Evolutionary conservation across 2,888 invertebrate species (phyloP).

Genomic region (Melieria omissa): DNA sequence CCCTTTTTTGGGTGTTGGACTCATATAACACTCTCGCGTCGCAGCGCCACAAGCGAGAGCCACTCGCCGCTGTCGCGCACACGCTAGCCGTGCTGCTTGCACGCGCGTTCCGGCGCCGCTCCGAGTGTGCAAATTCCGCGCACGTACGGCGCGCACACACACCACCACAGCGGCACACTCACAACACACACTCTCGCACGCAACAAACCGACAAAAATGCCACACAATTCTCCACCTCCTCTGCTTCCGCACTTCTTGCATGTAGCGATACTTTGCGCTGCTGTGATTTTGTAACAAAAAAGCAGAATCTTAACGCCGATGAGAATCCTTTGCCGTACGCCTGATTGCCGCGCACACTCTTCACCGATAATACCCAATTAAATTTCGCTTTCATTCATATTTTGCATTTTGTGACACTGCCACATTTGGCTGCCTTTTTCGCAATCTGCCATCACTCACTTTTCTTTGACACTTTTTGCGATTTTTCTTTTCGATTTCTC

Average conservation of each 20-base stretch:
- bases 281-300: conserved; percentile 44
- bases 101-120: conserved; percentile 10
- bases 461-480: conserved; percentile 19
- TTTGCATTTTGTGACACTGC: background rate
- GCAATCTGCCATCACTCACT: conserved; percentile 15
- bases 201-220: too few relatives aligned
- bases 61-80: conserved; percentile 22
- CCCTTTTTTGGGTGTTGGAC: conserved; percentile 68
- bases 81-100: conserved; percentile 17
- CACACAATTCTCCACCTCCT: too few relatives aligned
- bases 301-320: background rate
- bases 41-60: conserved; percentile 8
- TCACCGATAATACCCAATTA: background rate
- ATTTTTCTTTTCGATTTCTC: conserved; percentile 13
- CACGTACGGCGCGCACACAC: conserved; percentile 8
- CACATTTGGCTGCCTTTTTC: too few relatives aligned
- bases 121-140: conserved; percentile 22
- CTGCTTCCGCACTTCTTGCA: background rate
- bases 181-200: background rate
- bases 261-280: conserved; percentile 17
- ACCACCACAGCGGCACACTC: conserved; percentile 11
- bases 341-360: background rate
- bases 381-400: background rate
- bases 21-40: conserved; percentile 61
- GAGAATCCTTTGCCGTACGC: background rate